Conservation (phyloP, 2,797 vertebrate species). For the Lacerta bilineata region DNA sequence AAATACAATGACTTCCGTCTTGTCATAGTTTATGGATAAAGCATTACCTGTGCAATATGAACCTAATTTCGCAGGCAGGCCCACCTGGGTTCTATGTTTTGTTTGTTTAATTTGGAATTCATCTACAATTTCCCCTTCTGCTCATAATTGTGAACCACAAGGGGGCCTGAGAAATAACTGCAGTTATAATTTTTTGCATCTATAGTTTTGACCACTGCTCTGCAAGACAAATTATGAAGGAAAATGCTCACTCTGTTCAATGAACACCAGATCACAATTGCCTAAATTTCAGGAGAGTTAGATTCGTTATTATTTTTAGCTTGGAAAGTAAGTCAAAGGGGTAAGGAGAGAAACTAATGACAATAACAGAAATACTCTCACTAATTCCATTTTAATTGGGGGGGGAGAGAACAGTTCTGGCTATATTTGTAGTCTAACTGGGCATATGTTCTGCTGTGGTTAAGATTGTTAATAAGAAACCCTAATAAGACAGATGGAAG, state of each 20-base stretch:
- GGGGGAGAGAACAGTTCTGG: not conserved
- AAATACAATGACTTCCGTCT: no score
- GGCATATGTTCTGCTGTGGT: not conserved
- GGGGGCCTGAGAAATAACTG: not conserved
- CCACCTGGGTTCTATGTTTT: no score
- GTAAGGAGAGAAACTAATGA: not conserved
- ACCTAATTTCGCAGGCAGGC: no score
- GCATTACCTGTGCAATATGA: no score
- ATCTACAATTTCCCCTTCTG: accelerated
- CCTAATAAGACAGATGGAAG: conserved; percentile 7
- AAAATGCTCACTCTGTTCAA: not conserved
- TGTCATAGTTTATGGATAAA: no score
- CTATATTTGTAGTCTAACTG: not conserved
- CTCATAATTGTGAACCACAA: not conserved
- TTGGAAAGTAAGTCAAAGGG: not conserved
- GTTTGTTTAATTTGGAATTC: not conserved
- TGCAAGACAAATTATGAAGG: conserved; percentile 48
- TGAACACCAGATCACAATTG: not conserved
- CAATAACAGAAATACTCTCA: not conserved
- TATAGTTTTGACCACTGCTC: not conserved
- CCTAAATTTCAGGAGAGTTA: not conserved
- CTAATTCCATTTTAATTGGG: not conserved
- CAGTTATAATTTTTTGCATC: not conserved
- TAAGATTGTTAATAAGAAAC: not conserved
- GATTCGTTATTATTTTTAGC: not conserved